Evolutionary conservation across 2,888 invertebrate genomes (phyloP), one percentile per base, ranked within the genome.

Genomic region (Plagodis pulveraria): DNA sequence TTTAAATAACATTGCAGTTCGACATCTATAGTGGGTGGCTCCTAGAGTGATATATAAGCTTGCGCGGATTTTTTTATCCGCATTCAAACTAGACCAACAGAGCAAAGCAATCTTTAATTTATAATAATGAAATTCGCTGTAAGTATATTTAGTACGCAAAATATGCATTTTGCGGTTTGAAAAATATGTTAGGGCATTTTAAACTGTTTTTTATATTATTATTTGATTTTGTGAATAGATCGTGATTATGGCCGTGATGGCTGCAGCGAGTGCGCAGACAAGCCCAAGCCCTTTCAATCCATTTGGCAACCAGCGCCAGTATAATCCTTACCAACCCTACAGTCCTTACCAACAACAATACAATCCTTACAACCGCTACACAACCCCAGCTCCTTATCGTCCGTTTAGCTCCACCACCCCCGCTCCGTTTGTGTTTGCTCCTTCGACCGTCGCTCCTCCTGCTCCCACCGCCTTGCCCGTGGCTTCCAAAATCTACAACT

Each of bases 1-100:
- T 89, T 88, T 81, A 85, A 89, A 89, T 89, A 74, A 81, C 81
- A 89, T 87, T 87, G 85, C 86, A 89, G 76, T 81, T 86, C 74
- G 67, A 64, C 72, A 76, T 67, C 73, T 72, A 72, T 80, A 86
- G 88, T 89, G 86, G 88, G 89, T 87, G 89, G 89, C 76, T 83
- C 84, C 76, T 74, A 73, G 77, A 75, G 71, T 65, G 69, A 86
- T 90, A 89, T 89, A 91, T 81, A 90, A 86, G 88, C 85, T 74
- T 73, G 86, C 84, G 82, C 84, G 72, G 79, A 83, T 76, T 88
- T 89, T 83, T 89, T 86, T 77, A 79, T 69, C 79, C 73, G 75
- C 91, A 91, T 84, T 89, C 89, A 72, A 89, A 86, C 83, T 90
- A 90, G 89, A 86, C 82, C 86, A 87, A 66, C 84, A 79, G 77